Conservation (phyloP, 2,888 invertebrate genomes). For the Tenodera sinensis region DNA sequence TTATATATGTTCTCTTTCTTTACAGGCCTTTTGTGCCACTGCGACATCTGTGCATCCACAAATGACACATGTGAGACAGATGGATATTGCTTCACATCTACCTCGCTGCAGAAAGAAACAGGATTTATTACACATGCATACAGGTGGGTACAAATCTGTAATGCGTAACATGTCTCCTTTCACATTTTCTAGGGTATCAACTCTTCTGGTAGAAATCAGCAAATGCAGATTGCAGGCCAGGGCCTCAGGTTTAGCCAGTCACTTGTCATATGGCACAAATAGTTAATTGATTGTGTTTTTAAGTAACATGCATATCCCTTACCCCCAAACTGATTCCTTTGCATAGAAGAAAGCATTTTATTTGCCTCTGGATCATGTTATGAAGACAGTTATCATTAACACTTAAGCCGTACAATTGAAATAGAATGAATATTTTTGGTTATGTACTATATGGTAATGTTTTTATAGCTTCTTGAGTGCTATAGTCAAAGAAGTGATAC, state of each 20-base stretch:
- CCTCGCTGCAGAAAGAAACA: slow-evolving; percentile 56
- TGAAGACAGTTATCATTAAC: no score
- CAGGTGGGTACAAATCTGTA: slow-evolving; percentile 59
- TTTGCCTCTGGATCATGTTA: no score
- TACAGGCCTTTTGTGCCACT: slow-evolving; percentile 77
- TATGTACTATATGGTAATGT: no score
- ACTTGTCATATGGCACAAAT: neutral
- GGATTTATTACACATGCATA: slow-evolving; percentile 63
- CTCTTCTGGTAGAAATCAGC: neutral
- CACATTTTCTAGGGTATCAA: neutral
- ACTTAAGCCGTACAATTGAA: no score
- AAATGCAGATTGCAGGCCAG: neutral
- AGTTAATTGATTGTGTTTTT: no score
- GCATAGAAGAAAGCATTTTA: no score
- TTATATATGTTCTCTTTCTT: neutral
- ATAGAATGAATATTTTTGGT: no score
- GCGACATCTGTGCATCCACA: slow-evolving; percentile 69
- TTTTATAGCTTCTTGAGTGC: no score
- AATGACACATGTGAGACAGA: slow-evolving; percentile 85
- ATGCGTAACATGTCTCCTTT: neutral
- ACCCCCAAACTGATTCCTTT: no score
- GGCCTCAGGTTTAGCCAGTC: neutral
- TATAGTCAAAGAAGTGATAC: no score
- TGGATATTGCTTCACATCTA: slow-evolving; percentile 83
- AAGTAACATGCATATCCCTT: no score